phyloP scores from a whole-genome alignment of 2,113 vertebrate species.

The Serilophus lunatus region DNA sequence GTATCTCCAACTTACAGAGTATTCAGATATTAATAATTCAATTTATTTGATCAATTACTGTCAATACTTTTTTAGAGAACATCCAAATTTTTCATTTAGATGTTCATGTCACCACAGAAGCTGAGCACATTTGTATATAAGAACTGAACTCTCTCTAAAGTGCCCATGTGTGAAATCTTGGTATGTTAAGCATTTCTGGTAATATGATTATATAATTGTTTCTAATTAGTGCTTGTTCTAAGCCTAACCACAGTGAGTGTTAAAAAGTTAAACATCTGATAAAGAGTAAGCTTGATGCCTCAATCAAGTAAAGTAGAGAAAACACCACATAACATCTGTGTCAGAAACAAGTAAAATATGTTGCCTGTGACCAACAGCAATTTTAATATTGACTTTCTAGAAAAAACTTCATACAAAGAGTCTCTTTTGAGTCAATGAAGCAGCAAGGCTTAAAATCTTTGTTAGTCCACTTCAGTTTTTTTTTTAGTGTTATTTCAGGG shows the following conservation, averaged over 20 bases:
- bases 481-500: not conserved
- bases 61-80: not conserved
- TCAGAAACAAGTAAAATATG: not conserved
- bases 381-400: not conserved
- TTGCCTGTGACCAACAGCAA: not conserved
- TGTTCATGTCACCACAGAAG: not conserved
- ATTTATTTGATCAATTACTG: not conserved
- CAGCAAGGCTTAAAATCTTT: not conserved
- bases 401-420: not conserved
- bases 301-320: not conserved
- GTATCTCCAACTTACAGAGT: not conserved
- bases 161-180: not conserved
- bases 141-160: not conserved
- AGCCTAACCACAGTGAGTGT: not conserved
- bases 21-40: not conserved
- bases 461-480: not conserved
- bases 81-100: not conserved
- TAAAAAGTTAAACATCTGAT: not conserved
- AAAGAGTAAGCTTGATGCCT: not conserved
- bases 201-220: not conserved
- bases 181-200: not conserved
- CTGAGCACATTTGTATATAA: not conserved
- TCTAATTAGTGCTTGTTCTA: constrained; percentile 7
- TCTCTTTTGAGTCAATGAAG: not conserved
- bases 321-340: not conserved